These are phyloP conservation scores for Seriola dumerili DNA, from an alignment of 2,113 vertebrate genomes.

Conservation along the genomic window DNA sequence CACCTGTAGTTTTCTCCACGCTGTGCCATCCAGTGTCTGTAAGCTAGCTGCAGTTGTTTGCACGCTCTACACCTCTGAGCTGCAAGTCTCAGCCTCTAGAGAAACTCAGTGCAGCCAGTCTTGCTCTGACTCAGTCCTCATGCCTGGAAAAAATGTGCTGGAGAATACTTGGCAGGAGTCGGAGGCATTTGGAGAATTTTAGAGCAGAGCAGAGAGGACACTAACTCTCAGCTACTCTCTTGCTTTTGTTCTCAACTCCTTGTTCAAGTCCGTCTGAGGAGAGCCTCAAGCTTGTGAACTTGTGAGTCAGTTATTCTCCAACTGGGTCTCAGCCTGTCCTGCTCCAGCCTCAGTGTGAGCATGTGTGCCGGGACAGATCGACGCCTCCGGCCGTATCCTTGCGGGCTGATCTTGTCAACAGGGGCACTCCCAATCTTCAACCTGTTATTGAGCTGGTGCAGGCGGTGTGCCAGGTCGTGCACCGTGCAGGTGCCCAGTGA, in stretches of 20 bases:
- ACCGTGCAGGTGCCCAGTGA: constrained; percentile 92
- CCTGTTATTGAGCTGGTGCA: constrained; percentile 89
- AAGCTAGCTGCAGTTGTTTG: constrained; percentile 68
- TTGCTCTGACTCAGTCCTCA: constrained; percentile 69
- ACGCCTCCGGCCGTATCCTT: constrained; percentile 92
- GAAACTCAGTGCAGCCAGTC: constrained; percentile 60
- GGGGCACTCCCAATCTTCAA: constrained; percentile 87
- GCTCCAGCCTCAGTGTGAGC: constrained; percentile 69
- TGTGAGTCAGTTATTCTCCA: constrained; percentile 77
- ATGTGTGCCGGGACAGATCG: constrained; percentile 79
- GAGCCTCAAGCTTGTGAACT: constrained; percentile 77
- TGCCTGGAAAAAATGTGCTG: constrained; percentile 72
- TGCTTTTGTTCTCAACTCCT: constrained; percentile 53
- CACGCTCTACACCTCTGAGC: constrained; percentile 49
- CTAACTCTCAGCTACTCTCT: constrained; percentile 51
- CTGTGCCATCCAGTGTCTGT: constrained; percentile 75
- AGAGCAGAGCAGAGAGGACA: constrained; percentile 63
- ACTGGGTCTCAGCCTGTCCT: constrained; percentile 71
- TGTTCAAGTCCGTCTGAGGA: constrained; percentile 80
- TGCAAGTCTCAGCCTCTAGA: constrained; percentile 49
- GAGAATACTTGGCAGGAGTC: constrained; percentile 78
- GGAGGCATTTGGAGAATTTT: constrained; percentile 79
- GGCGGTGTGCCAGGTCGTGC: constrained; percentile 90
- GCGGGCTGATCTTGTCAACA: constrained; percentile 88
- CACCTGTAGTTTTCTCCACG: constrained; percentile 68